A percentile compares a stretch with the other conserved stretches of the same genome.
Evolutionary conservation across 1,140 invertebrate species (phyloP).

Genomic region (Thaumetopoea pityocampa): DNA sequence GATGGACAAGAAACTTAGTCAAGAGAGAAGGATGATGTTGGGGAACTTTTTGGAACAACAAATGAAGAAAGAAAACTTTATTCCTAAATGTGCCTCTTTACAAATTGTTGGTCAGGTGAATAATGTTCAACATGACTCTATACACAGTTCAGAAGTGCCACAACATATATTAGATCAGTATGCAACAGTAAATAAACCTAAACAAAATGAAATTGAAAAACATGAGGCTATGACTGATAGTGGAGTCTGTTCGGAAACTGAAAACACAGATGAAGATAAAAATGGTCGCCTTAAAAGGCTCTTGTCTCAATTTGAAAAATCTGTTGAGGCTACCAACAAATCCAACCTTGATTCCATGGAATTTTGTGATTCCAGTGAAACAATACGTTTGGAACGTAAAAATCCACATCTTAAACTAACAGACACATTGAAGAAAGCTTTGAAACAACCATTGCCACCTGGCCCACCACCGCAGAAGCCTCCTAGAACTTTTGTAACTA

Average conservation of each 20-base stretch:
- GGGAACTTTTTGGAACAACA: conserved; percentile 60
- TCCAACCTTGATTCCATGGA: conserved; percentile 46
- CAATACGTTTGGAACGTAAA: conserved; percentile 55
- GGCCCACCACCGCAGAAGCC: conserved; percentile 85
- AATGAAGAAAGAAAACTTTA: conserved; percentile 67
- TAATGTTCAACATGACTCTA: conserved; percentile 31
- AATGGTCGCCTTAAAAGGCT: conserved; percentile 41
- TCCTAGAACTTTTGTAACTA: conserved; percentile 78
- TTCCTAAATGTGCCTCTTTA: conserved; percentile 14
- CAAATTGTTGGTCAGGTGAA: conserved; percentile 26
- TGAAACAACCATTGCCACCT: conserved; percentile 78
- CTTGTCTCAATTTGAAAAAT: conserved; percentile 45
- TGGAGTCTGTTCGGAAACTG: conserved; percentile 71
- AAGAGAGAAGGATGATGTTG: conserved; percentile 57
- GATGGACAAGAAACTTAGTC: conserved; percentile 53
- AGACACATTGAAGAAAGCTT: conserved; percentile 78
- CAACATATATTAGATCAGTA: conserved; percentile 72
- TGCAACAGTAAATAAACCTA: conserved; percentile 69
- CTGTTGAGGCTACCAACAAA: conserved; percentile 12
- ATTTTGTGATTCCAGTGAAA: conserved; percentile 57
- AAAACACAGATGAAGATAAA: conserved; percentile 60
- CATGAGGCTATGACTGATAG: conserved; percentile 65
- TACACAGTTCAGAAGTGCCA: conserved; percentile 59
- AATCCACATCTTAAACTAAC: conserved; percentile 68
- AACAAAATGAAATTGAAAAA: conserved; percentile 52